Evolutionary conservation across 2,888 invertebrate genomes (phyloP).

Genomic region (Eupithecia insigniata): DNA sequence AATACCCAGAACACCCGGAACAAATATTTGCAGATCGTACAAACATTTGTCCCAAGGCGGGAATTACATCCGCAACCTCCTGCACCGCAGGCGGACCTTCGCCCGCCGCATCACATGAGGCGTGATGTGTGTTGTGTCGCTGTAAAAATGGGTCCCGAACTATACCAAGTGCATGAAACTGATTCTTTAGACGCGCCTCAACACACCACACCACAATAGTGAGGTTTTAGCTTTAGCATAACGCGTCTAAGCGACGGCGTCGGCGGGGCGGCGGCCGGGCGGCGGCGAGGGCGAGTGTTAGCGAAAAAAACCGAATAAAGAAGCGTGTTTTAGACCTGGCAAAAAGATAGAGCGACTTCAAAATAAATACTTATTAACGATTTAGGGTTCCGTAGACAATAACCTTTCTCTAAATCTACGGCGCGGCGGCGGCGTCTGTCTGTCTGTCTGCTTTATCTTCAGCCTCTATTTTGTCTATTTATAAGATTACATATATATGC

Average conservation of each 20-base stretch:
- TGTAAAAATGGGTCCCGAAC: no score
- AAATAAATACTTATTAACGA: not conserved
- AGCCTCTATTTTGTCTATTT: not conserved
- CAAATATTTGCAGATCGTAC: no score
- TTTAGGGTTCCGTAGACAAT: not conserved
- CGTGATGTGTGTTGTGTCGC: no score
- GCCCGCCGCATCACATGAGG: no score
- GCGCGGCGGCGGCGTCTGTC: not conserved
- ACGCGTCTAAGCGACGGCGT: not conserved
- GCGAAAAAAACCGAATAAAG: not conserved
- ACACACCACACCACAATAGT: not conserved
- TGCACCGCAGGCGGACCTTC: no score
- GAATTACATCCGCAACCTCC: no score
- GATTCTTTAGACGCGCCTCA: not conserved
- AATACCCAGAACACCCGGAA: no score
- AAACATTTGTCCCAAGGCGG: no score
- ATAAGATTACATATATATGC: not conserved
- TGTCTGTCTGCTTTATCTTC: not conserved
- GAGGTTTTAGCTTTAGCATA: not conserved
- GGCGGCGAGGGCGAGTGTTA: not conserved
- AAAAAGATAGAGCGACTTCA: not conserved
- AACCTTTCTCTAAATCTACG: not conserved
- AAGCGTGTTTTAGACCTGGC: not conserved
- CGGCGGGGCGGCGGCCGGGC: not conserved
- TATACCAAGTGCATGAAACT: not conserved